These are phyloP conservation scores for Panagrolaimus sp. DNA, from an alignment of 1,140 invertebrate genomes.

Conservation along the genomic window DNA sequence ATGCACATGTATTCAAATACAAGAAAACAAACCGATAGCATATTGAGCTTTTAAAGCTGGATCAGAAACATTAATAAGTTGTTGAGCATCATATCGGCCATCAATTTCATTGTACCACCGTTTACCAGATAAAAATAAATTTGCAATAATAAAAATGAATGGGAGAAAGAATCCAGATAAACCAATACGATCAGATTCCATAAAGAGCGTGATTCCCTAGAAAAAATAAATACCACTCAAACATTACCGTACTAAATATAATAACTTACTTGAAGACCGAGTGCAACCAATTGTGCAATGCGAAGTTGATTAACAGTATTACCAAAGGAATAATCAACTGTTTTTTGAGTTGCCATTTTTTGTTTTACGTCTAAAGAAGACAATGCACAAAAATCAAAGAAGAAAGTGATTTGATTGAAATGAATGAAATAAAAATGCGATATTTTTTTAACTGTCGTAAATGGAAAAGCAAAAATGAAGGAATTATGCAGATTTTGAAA, in stretches of 20 bases:
- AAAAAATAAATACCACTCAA: no score
- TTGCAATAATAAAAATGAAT: constrained; percentile 13
- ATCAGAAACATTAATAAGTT: constrained; percentile 22
- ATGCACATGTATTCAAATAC: no score
- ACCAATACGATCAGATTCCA: constrained; percentile 23
- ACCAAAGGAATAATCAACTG: constrained; percentile 6
- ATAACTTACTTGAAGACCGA: constrained; percentile 9
- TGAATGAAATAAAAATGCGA: no score
- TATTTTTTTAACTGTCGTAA: no score
- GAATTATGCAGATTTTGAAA: no score
- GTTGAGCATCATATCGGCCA: constrained; percentile 26
- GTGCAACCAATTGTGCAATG: constrained; percentile 13
- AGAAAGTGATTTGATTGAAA: no score
- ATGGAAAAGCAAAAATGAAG: no score
- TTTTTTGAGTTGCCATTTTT: no score
- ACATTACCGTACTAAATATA: no score
- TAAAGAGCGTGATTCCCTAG: constrained; percentile 13
- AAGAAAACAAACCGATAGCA: no score
- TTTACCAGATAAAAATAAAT: constrained; percentile 15
- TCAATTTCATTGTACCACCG: constrained; percentile 23
- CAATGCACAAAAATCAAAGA: no score
- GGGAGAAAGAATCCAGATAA: constrained; percentile 15
- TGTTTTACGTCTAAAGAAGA: no score
- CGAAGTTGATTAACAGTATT: constrained; percentile 20
- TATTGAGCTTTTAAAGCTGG: constrained; percentile 18